These are phyloP conservation scores for Trachelus troglodyta DNA, from an alignment of 2,888 invertebrate genomes.

Conservation along the genomic window DNA sequence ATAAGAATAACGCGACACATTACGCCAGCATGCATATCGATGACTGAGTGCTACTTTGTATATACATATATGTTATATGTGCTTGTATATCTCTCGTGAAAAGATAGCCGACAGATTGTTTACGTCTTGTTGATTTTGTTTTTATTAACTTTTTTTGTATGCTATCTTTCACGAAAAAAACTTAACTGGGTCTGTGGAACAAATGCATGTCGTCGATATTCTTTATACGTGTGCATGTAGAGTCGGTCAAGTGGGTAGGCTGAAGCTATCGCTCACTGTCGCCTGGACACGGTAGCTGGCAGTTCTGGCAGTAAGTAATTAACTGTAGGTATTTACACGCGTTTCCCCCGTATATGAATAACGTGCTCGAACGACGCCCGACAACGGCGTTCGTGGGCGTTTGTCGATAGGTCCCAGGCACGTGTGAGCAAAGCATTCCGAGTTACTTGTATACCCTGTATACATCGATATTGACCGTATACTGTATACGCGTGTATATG, in stretches of 20 bases:
- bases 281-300: constrained; percentile 51
- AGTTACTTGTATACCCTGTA: not conserved
- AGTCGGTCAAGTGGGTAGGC: constrained; percentile 18
- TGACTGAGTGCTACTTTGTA: not conserved
- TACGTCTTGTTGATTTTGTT: not conserved
- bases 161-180: not conserved
- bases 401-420: constrained; percentile 17
- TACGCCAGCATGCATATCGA: constrained; percentile 15
- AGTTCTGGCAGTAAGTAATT: constrained; percentile 57
- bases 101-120: not conserved
- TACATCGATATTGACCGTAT: not conserved
- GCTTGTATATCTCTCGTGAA: not conserved
- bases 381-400: constrained; percentile 35
- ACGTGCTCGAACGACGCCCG: constrained; percentile 31
- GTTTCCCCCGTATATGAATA: constrained; percentile 43
- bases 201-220: not conserved
- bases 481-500: not conserved
- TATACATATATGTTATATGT: not conserved
- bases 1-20: constrained; percentile 2
- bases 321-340: constrained; percentile 48
- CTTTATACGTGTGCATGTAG: constrained; percentile 1
- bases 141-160: not conserved
- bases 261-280: constrained; percentile 48
- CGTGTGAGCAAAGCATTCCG: not conserved
- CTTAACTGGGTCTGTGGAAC: not conserved